A percentile compares a stretch with the other conserved stretches of the same genome.
Evolutionary conservation across 2,888 invertebrate species (phyloP).

Genomic region (Dynastes maya): DNA sequence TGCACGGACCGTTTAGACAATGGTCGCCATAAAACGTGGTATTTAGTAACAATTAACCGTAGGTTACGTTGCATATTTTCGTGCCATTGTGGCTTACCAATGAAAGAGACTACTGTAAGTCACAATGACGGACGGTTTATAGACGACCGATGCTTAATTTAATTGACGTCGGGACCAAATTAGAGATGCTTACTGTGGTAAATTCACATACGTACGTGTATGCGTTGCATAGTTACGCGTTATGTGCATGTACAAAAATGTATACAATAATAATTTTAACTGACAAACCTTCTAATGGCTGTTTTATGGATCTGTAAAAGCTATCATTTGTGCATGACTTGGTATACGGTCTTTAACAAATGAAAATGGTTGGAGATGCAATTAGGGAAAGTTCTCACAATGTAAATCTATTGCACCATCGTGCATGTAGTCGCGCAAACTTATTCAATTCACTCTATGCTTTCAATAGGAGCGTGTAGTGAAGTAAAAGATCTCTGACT

Average conservation of each 20-base stretch:
- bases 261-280: constrained; percentile 18
- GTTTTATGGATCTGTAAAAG: constrained; percentile 23
- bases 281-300: constrained; percentile 8
- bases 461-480: no score
- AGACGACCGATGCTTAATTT: constrained; percentile 46
- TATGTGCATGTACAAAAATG: neutral
- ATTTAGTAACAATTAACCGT: constrained; percentile 54
- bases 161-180: constrained; percentile 43
- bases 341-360: neutral
- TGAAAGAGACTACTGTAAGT: constrained; percentile 40
- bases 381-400: no score
- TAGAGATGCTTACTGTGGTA: constrained; percentile 36
- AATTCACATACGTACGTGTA: neutral
- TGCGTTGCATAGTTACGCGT: neutral
- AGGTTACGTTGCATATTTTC: constrained; percentile 51
- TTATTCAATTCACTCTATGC: no score
- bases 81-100: constrained; percentile 42
- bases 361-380: neutral
- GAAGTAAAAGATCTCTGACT: no score
- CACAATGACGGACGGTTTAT: constrained; percentile 40
- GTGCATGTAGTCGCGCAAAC: no score
- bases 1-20: constrained; percentile 48
- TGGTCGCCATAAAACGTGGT: constrained; percentile 53
- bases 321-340: constrained; percentile 4
- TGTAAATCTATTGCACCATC: no score